These are phyloP conservation scores for Cichlasoma orientale DNA, from an alignment of 2,797 vertebrate species.

Conservation along the genomic window DNA sequence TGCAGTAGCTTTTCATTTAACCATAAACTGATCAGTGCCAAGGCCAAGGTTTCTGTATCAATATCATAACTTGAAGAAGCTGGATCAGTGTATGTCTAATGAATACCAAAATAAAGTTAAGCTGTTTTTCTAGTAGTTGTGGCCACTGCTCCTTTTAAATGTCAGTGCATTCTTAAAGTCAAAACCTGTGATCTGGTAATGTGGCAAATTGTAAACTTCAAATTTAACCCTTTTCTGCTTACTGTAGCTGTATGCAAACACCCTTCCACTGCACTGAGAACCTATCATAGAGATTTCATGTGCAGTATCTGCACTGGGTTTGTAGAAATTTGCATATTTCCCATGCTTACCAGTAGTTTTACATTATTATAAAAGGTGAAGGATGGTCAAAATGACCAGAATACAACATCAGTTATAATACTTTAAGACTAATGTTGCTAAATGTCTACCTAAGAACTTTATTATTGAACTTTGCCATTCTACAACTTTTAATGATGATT, in stretches of 20 bases:
- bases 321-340: neutral
- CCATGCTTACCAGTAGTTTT: neutral
- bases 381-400: rapidly evolving
- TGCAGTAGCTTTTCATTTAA: too few species aligned
- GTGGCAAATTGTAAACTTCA: neutral
- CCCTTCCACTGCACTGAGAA: neutral
- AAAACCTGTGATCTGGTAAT: neutral
- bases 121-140: neutral
- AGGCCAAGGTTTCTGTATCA: rapidly evolving
- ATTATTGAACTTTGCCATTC: neutral
- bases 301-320: neutral
- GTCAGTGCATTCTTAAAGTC: neutral
- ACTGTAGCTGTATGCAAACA: neutral
- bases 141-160: neutral
- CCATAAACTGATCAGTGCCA: neutral
- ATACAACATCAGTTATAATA: neutral
- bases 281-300: neutral
- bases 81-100: neutral
- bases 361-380: neutral
- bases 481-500: neutral
- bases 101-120: neutral
- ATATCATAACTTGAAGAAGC: neutral
- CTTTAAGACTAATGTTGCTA: neutral
- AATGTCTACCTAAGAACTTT: rapidly evolving
- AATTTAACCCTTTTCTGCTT: neutral